phyloP scores from a whole-genome alignment of 2,113 vertebrate species.

The Saccopteryx bilineata region DNA sequence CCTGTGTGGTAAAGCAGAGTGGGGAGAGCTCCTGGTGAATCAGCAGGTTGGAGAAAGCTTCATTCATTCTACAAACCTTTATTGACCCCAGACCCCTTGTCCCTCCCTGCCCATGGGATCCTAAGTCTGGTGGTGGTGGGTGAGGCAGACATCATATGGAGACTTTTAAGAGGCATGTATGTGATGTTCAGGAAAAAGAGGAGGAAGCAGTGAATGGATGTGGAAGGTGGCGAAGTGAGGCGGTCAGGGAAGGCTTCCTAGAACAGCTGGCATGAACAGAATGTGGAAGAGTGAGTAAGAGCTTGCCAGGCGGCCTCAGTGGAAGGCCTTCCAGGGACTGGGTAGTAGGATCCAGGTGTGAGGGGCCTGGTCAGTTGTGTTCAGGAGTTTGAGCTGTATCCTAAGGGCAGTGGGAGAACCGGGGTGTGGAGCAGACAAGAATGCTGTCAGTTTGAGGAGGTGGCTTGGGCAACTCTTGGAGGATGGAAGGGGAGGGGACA shows the following conservation, averaged over 20 bases:
- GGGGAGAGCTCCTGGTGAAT: no score
- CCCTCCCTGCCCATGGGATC: not conserved
- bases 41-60: not conserved
- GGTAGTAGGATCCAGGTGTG: not conserved
- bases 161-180: not conserved
- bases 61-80: not conserved
- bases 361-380: not conserved
- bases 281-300: not conserved
- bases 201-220: not conserved
- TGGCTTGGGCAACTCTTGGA: not conserved
- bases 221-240: not conserved
- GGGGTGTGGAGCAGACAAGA: not conserved
- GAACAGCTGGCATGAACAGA: not conserved
- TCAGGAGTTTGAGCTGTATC: not conserved
- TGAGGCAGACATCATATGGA: not conserved
- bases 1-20: rapidly evolving
- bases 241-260: not conserved
- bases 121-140: not conserved
- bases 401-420: not conserved
- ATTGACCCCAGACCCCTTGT: not conserved
- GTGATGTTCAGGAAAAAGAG: not conserved
- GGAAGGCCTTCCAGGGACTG: not conserved
- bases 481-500: not conserved
- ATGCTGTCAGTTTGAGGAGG: not conserved
- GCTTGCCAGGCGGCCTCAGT: not conserved